Conservation (phyloP, 2,797 vertebrate species). For the Chrosomus eos region DNA sequence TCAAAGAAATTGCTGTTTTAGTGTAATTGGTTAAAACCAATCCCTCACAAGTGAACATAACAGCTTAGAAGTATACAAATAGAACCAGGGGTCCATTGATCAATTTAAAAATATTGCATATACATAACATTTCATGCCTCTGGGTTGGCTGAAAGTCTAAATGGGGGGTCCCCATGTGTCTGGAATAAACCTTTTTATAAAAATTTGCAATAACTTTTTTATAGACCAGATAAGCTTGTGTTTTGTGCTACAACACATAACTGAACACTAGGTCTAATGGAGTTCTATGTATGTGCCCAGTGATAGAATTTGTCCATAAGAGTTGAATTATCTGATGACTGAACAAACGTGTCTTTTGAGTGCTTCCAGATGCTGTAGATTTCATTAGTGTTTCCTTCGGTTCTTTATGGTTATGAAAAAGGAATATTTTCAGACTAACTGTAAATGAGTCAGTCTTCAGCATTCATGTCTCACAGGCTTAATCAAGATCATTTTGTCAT, state of each 20-base stretch:
- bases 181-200: neutral
- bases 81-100: neutral
- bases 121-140: neutral
- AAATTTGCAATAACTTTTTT: neutral
- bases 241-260: neutral
- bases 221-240: neutral
- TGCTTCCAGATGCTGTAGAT: conserved; percentile 7
- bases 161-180: neutral
- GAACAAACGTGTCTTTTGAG: conserved; percentile 26
- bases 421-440: conserved; percentile 19
- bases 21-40: neutral
- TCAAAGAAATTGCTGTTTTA: neutral
- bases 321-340: neutral
- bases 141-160: neutral
- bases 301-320: neutral
- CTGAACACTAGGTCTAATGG: neutral
- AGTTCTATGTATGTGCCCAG: neutral
- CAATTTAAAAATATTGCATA: neutral
- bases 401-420: conserved; percentile 16
- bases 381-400: neutral
- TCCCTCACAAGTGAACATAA: neutral
- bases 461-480: conserved; percentile 24
- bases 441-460: conserved; percentile 47
- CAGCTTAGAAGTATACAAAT: neutral
- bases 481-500: conserved; percentile 53